Base-by-base conservation (phyloP, 2,797 vertebrate genomes). In the Zalophus californianus region DNA sequence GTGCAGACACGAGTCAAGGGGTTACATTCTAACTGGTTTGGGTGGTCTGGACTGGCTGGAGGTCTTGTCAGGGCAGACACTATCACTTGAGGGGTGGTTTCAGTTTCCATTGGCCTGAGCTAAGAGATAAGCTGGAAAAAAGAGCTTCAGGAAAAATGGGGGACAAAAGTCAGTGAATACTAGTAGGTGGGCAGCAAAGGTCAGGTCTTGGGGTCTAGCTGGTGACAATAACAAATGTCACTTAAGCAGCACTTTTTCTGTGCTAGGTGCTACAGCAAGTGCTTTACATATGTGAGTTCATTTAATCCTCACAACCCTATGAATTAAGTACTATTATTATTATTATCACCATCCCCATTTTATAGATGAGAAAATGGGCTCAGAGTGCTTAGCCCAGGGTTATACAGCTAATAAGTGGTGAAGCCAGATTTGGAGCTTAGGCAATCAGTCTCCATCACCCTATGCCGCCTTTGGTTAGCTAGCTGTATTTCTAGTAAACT, bases 241-340 rank as follows among this genome's bases (percentile, higher is more conserved):
- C 27, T 68, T 66, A 73, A 18, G 15, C 10, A 78, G 13, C 6
- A 60, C 70, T 80, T 86, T 41, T 54, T 93, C 70, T 70, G 27
- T 85, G 41, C 13, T 68, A 32, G 25, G 5, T 64, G 38, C 4
- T 68, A 9, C 38, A 38, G 27, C 23, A 70, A 75, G n/a, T 80
- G 10, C 25, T 92, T 89, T 58, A 68, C 41, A 16, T 52, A n/a
- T 90, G 15, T 56, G 58, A 91, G 38, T 41, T 96, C 52, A 89
- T 85, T 96, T 83, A 75, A 72, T 94, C n/a, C 35, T 96, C 32
- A 64, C 58, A 90, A 77, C 3, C 3, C 54, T 86, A 13, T 86
- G 58, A 66, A n/a, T 44, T 86, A 48, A 64, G 54, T 62, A 38
- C 23, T 94, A 23, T 85, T 62, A n/a, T 58, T 50, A 35, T 68